These are phyloP conservation scores for Zaprionus africanus DNA, from an alignment of 1,140 invertebrate genomes.

Conservation along the genomic window DNA sequence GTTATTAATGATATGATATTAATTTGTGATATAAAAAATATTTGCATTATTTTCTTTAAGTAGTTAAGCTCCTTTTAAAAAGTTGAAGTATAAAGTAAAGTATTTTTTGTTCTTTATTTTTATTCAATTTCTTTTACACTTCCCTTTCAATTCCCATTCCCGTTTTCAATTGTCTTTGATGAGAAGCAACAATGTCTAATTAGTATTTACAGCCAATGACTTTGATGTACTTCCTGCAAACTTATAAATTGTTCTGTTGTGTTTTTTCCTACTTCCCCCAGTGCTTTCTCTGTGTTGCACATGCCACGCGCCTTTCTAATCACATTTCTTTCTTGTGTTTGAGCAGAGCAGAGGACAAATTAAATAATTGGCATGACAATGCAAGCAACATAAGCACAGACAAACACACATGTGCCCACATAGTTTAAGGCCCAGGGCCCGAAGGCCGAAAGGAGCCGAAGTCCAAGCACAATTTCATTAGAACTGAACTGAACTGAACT, in stretches of 20 bases:
- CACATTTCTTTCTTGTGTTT: constrained; percentile 56
- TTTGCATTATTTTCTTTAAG: too few relatives aligned
- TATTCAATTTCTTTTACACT: not conserved
- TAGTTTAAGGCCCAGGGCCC: constrained; percentile 44
- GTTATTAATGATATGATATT: not conserved
- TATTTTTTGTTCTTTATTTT: too few relatives aligned
- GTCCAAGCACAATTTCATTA: constrained; percentile 71
- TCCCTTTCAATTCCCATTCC: not conserved
- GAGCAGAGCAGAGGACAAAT: constrained; percentile 57
- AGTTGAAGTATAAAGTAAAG: too few relatives aligned
- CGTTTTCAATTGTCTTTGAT: constrained; percentile 14
- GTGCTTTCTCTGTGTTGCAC: not conserved
- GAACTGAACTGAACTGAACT: constrained; percentile 45
- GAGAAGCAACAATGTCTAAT: constrained; percentile 8
- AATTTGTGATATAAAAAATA: too few relatives aligned
- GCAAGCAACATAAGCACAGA: constrained; percentile 42
- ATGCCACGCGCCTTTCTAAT: constrained; percentile 45
- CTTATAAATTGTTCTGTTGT: constrained; percentile 19
- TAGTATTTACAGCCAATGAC: constrained; percentile 15
- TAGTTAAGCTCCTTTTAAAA: too few relatives aligned
- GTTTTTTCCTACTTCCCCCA: not conserved
- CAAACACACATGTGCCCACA: constrained; percentile 25
- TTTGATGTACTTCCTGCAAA: constrained; percentile 35
- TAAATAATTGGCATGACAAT: constrained; percentile 81
- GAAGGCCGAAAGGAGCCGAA: constrained; percentile 2